Evolutionary conservation across 2,888 invertebrate genomes (phyloP).

Genomic region (Orthosia gothica): DNA sequence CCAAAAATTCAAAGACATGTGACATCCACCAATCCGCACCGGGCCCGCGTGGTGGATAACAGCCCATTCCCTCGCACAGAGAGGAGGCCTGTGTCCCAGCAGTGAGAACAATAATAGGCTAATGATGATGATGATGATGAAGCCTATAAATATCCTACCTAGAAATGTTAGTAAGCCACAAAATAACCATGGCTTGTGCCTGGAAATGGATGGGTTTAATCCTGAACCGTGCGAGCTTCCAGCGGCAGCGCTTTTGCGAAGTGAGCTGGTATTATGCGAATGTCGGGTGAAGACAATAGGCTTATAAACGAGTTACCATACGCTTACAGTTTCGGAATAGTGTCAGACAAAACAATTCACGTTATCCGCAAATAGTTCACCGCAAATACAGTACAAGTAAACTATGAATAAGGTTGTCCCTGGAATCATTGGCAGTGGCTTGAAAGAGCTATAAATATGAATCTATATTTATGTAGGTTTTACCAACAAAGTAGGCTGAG

Average conservation of each 20-base stretch:
- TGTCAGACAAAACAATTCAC: neutral
- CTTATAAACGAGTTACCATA: slow-evolving; percentile 27
- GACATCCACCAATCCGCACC: no score
- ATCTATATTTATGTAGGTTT: no score
- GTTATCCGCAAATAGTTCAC: slow-evolving; percentile 5
- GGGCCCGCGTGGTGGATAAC: no score
- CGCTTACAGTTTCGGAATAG: neutral
- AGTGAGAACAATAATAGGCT: no score
- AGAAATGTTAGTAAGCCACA: neutral
- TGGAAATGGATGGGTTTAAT: slow-evolving; percentile 11
- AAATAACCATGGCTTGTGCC: neutral
- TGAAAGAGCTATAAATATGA: neutral
- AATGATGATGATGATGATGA: no score
- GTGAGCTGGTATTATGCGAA: neutral
- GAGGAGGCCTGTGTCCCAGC: no score
- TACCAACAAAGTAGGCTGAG: no score
- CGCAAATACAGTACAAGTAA: no score
- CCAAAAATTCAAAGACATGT: no score
- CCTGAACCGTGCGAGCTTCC: neutral
- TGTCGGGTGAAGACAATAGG: slow-evolving; percentile 18
- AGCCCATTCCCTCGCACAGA: no score
- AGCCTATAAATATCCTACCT: no score
- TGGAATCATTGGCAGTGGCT: neutral
- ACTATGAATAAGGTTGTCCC: neutral
- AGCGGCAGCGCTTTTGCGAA: slow-evolving; percentile 8